Conservation (phyloP, 1,140 invertebrate genomes). For the Formica selysi region DNA sequence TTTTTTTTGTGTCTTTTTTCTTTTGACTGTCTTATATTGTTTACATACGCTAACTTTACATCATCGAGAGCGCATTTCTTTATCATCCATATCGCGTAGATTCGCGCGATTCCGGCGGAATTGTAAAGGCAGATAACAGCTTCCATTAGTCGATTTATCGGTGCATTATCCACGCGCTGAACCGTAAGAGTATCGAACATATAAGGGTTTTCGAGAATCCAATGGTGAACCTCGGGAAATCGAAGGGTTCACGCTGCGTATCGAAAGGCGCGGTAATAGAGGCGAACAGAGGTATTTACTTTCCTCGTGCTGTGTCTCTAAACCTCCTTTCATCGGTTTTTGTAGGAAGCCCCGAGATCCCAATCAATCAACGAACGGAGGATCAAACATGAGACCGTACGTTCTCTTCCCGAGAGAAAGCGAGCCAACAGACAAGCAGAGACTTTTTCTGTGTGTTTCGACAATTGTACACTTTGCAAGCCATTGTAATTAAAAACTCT, state of each 20-base stretch:
- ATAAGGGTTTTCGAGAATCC: background rate
- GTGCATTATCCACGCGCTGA: slow-evolving; percentile 4
- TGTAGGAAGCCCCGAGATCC: slow-evolving; percentile 10
- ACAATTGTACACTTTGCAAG: background rate
- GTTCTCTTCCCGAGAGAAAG: background rate
- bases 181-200: background rate
- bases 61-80: background rate
- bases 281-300: slow-evolving; percentile 64
- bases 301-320: slow-evolving; percentile 52
- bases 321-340: slow-evolving; percentile 55
- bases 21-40: background rate
- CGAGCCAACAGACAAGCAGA: background rate
- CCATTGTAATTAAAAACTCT: background rate
- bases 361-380: slow-evolving; percentile 24
- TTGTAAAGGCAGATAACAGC: slow-evolving; percentile 24
- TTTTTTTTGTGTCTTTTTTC: background rate
- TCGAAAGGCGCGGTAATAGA: slow-evolving; percentile 40
- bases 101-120: background rate
- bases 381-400: background rate
- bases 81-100: background rate
- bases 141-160: slow-evolving; percentile 31
- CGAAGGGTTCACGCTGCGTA: slow-evolving; percentile 49
- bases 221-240: slow-evolving; percentile 11
- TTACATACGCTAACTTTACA: background rate
- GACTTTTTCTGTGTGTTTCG: background rate